Base-by-base conservation (phyloP, 2,888 invertebrate species). In the Eupithecia abbreviata region DNA sequence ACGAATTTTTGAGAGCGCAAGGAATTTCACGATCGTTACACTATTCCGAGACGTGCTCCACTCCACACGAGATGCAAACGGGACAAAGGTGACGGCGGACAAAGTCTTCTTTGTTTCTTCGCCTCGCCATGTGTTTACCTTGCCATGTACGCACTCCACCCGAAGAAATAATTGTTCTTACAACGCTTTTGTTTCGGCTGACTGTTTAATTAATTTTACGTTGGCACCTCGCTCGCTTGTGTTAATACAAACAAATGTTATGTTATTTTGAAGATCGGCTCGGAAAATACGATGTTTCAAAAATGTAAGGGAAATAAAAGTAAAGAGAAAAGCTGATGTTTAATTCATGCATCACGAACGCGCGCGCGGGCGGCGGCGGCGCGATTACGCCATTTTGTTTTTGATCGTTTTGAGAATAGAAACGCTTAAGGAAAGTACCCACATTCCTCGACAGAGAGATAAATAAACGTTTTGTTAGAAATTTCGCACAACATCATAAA, bases 1-100 rank as follows among this genome's bases (percentile, higher is more conserved):
- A 30, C 47, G 69, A 69, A 68, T 73, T 58, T 72, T 45, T 74
- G 69, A 69, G 69, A 69, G 47, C 30, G 69, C 69, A 47, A 69
- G 18, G 45, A 68, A 55, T 69, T 55, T 58, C 15, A 49, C 66
- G 43, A 43, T 47, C 66, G 49, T 74, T 67, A 71, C 65, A 66
- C 58, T 77, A 68, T 66, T 65, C 75, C 45, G 43, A 62, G 62
- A 69, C 72, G 68, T 68, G 68, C n/a, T 12, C 55, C 72, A 51
- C 77, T 74, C 68, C 45, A 68, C 62, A 72, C 66, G 4, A 70
- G 73, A 62, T 70, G 72, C 79, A 79, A 74, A 77, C 74, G 77
- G 67, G 55, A 81, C 79, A 81, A 81, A 81, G 79, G 81, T 79
- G 77, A 55, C 43, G 78, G 10, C 62, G 72, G 70, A 79, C 79